Evolutionary conservation across 2,888 invertebrate genomes (phyloP), one percentile per base, ranked within the genome.

Genomic region (Pheosia tremula): DNA sequence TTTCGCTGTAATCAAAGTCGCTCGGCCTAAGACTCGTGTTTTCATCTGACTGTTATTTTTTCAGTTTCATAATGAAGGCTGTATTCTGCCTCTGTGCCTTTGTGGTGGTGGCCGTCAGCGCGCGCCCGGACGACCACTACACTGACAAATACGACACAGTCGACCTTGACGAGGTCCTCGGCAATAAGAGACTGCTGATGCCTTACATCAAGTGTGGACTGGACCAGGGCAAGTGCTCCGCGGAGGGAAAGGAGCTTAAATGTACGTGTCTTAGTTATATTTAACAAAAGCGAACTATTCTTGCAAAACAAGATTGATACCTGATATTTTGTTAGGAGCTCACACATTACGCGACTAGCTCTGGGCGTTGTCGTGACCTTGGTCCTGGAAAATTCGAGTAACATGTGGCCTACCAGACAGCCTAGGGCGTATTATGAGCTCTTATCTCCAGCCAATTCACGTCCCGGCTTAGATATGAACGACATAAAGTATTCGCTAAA

Each of bases 151-250:
- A 59, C 3, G 73, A 75, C 56, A 6, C 6, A n/a, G 4, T 68
- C 0, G 91, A 94, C 56, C 94, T 94, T 72, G 95, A 94, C 69
- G 96, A 96, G 79, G 94, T 95, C 77, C 81, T 96, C 95, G 57
- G 90, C 93, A 76, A 95, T 82, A 94, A 94, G 5, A 94, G 96
- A 52, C 85, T 97, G 43, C 85, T 96, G 7, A 87, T 92, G 52
- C 94, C 95, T 61, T 96, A 96, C 79, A 81, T 96, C 58, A 95
- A 95, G 58, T 97, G 97, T 69, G 79, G 95, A 54, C 86, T 96
- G 67, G 95, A 94, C 0, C 79, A 88, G 65, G 95, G 95, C 53
- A 84, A 72, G 59, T 96, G 97, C 82, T 95, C 96, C 0, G 88
- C 95, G 11, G 96, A 96, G 67, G 96, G 94, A 67, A 93, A 92